Evolutionary conservation across 2,113 vertebrate genomes (phyloP).

Genomic region (Coptodon bakossiorum): DNA sequence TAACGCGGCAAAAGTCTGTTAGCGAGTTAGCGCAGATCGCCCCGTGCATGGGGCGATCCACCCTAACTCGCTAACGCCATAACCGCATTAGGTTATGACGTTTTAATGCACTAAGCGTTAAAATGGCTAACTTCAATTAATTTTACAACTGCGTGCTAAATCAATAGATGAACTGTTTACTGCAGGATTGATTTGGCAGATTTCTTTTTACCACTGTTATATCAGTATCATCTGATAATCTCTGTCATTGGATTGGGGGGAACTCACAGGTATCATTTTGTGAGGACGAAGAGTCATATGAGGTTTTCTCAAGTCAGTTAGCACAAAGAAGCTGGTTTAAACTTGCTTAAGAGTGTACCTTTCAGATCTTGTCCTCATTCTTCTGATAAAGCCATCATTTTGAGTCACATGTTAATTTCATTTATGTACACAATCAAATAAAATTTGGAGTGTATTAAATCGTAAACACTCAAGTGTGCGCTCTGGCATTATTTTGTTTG

Average conservation of each 20-base stretch:
- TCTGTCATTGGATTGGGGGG: background rate
- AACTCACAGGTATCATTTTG: background rate
- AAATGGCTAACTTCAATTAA: background rate
- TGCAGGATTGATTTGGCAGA: background rate
- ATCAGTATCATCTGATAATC: background rate
- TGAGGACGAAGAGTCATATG: background rate
- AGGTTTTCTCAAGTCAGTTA: background rate
- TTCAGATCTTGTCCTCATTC: background rate
- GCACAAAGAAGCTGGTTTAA: background rate
- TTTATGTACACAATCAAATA: background rate
- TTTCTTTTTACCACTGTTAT: background rate
- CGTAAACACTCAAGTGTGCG: background rate
- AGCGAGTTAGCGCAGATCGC: no score
- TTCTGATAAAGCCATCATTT: background rate
- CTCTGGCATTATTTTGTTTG: background rate
- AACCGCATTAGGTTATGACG: no score
- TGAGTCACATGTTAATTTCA: background rate
- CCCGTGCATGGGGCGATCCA: no score
- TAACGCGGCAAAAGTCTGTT: no score
- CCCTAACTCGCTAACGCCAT: no score
- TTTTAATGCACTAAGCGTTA: background rate
- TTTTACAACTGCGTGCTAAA: background rate
- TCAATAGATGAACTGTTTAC: background rate
- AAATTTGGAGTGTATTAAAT: background rate
- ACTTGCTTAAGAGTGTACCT: background rate